phyloP scores from a whole-genome alignment of 2,113 vertebrate species.

The Falco punctatus region DNA sequence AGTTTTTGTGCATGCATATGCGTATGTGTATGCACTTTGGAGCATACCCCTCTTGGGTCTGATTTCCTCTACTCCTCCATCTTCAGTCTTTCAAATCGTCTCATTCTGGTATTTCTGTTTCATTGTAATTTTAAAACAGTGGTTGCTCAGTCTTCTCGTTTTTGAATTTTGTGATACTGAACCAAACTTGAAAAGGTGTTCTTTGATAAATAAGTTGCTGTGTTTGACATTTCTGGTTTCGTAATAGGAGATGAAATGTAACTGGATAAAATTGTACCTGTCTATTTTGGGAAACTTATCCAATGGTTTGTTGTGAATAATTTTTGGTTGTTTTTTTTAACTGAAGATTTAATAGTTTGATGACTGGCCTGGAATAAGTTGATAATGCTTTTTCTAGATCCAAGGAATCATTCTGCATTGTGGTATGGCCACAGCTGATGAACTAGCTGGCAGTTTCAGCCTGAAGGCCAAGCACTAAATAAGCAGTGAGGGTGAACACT shows the following conservation, averaged over 20 bases:
- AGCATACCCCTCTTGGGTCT: not conserved
- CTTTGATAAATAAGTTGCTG: not conserved
- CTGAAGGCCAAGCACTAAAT: not conserved
- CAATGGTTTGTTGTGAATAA: not conserved
- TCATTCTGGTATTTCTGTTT: not conserved
- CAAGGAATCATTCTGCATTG: not conserved
- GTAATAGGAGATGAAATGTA: not conserved
- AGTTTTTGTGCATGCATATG: not conserved
- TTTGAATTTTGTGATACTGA: not conserved
- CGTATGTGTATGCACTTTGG: not conserved
- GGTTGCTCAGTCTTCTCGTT: not conserved
- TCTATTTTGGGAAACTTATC: not conserved
- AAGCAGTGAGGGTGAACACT: not conserved
- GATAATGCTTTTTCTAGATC: not conserved
- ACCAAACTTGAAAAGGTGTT: not conserved
- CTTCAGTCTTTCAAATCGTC: not conserved
- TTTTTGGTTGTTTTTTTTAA: not conserved
- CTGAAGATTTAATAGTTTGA: not conserved
- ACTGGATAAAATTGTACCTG: not conserved
- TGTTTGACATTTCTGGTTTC: not conserved
- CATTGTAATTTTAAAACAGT: not conserved
- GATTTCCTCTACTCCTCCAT: not conserved
- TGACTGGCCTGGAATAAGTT: not conserved
- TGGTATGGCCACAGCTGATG: fast-evolving
- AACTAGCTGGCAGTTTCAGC: not conserved